Base-by-base conservation (phyloP, 2,888 invertebrate species). In the Rotaria socialis region DNA sequence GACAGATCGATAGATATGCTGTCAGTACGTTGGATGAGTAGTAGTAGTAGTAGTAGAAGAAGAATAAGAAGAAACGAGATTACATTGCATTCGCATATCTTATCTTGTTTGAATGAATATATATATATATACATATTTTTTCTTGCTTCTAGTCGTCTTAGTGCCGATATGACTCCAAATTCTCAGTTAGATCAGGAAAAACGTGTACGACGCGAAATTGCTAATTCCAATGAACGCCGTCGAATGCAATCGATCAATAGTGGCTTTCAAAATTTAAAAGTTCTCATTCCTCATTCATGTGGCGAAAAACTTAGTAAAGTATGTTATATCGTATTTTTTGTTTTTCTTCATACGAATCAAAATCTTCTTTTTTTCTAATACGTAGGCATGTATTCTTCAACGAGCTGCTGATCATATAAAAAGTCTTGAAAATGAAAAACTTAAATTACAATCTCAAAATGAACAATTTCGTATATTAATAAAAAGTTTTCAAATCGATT, bases 231-330 rank as follows among this genome's bases (percentile, higher is more conserved):
- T 92, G 99, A 99, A 92, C 93, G 99, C 87, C 93, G 99, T 88
- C 94, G 99, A 88, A 99, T 99, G 98, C 97, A 98, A 92, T 97
- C 96, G 92, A 99, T 99, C 91, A 99, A 99, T 93, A 96, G 97
- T 89, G 99, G 99, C 85, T 99, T 99, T 92, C 96, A 97, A 91
- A 95, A 96, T 88, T 93, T 99, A 88, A 94, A 97, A 88, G 94
- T 95, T 43, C 93, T 99, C 87, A 93, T 99, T 90, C 90, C 90
- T 87, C 95, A 96, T 92, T 90, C 90, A 58, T 90, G 89, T 86
- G 98, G 98, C 88, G 99, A 99, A 92, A 99, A 99, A 93, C 93
- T 99, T 88, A 98, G 97, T 93, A 99, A 99, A 95, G 97, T 80
- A 80, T 80, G 80, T 47, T 24, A 8, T 56, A 55, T 50, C n/a